Base-by-base conservation (phyloP, 2,113 vertebrate species). In the Brachypodius melanocephalos region DNA sequence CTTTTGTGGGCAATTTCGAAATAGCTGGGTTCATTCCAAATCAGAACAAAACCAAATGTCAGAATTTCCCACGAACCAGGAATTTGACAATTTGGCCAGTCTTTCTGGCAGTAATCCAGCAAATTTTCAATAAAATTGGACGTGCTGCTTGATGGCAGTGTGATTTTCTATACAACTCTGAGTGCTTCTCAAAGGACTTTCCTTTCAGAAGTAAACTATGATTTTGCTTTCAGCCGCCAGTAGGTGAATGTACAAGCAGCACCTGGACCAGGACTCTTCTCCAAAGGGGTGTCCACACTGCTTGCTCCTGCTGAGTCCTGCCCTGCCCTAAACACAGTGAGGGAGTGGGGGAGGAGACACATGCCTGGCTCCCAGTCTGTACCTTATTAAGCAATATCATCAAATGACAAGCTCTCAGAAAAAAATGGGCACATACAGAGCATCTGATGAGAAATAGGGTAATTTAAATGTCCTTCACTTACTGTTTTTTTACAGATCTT, bases 41-140 rank as follows among this genome's bases (percentile, higher is more conserved):
- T 92, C 79, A 92, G 83, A 96, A 18, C 63, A 90, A 97, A 93
- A 76, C 83, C 85, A 75, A 95, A 96, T 73, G 90, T 93, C 68
- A 89, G 90, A 93, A 95, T 95, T 96, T 96, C 96, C 95, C 96
- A 96, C 31, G 78, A 88, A 95, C 58, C 46, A 91, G 92, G 93
- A 85, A 90, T 96, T 2, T 57, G 75, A 93, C 74, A 57, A 88
- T 91, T 83, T 94, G 88, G 82, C 63, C 78, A 90, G 78, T 76
- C 88, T 73, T 80, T 76, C 85, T 96, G 95, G 88, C 69, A 76
- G 40, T 8, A 93, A 62, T 49, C 85, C 94, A 95, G 77, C 16
- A 68, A 67, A 68, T 66, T 82, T 79, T 61, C 88, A 66, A 19
- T 85, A 72, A 68, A 88, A 85, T 85, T 88, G 45, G 48, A 81